Percentiles rank a stretch among this genome's conserved stretches.
These are phyloP conservation scores for Portunus trituberculatus DNA, from an alignment of 1,140 invertebrate species.

Conservation along the genomic window DNA sequence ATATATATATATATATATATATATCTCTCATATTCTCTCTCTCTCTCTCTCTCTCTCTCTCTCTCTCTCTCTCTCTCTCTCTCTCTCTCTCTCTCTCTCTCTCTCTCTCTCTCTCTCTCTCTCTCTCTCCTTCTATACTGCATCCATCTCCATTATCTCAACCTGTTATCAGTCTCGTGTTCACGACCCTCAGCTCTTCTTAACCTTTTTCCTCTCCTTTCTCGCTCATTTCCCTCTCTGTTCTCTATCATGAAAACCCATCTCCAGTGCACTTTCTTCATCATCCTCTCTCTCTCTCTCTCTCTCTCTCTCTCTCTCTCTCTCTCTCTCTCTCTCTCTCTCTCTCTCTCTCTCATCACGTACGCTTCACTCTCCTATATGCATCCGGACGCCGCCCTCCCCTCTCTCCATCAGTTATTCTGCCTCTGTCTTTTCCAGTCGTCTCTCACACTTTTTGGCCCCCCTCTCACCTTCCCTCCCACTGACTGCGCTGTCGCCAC, in stretches of 20 bases:
- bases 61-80: too few relatives aligned
- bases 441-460: neutral
- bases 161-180: neutral
- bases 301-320: slow-evolving; percentile 2
- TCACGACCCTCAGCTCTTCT: neutral
- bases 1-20: neutral
- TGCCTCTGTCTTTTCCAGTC: slow-evolving; percentile 2
- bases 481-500: neutral
- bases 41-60: too few relatives aligned
- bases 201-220: neutral
- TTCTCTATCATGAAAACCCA: neutral
- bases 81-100: too few relatives aligned
- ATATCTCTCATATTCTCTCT: too few relatives aligned
- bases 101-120: neutral
- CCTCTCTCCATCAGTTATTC: slow-evolving; percentile 20
- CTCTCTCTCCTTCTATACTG: neutral
- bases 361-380: neutral
- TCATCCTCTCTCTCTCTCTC: neutral
- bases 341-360: slow-evolving; percentile 10
- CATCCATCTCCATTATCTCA: neutral
- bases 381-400: neutral
- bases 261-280: neutral
- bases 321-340: slow-evolving; percentile 7
- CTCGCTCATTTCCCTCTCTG: neutral
- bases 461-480: neutral